Evolutionary conservation across 2,797 vertebrate species (phyloP).

Genomic region (Molossus alvarezi): DNA sequence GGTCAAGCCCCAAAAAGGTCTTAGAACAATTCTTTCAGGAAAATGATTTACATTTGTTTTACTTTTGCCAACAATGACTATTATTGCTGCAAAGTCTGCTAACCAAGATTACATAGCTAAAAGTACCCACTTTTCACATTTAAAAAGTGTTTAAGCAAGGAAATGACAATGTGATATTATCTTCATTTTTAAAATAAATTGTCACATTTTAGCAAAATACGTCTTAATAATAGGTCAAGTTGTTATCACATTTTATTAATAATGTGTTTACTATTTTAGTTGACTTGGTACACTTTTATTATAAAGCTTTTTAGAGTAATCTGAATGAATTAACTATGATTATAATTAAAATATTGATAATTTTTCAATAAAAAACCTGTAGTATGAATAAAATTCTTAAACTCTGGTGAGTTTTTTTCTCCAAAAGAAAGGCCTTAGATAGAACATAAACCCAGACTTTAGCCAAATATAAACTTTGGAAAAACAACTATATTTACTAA

Average conservation of each 20-base stretch:
- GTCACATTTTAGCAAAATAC: not conserved
- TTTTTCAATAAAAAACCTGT: not conserved
- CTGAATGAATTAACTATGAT: not conserved
- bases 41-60: conserved; percentile 58
- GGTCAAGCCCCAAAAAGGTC: not conserved
- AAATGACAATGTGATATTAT: not conserved
- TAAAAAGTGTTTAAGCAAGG: not conserved
- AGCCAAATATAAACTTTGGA: not conserved
- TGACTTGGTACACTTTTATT: not conserved
- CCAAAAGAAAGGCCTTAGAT: not conserved
- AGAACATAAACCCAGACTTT: conserved; percentile 21
- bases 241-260: not conserved
- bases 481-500: not conserved
- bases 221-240: not conserved
- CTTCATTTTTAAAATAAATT: conserved; percentile 36
- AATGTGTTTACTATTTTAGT: not conserved
- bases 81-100: not conserved
- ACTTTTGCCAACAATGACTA: not conserved
- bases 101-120: not conserved
- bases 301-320: not conserved
- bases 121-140: not conserved
- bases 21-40: not conserved
- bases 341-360: conserved; percentile 9
- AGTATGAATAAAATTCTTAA: not conserved
- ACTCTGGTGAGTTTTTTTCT: not conserved